phyloP scores from a whole-genome alignment of 2,888 invertebrate genomes.

The Metallyticus violacea region DNA sequence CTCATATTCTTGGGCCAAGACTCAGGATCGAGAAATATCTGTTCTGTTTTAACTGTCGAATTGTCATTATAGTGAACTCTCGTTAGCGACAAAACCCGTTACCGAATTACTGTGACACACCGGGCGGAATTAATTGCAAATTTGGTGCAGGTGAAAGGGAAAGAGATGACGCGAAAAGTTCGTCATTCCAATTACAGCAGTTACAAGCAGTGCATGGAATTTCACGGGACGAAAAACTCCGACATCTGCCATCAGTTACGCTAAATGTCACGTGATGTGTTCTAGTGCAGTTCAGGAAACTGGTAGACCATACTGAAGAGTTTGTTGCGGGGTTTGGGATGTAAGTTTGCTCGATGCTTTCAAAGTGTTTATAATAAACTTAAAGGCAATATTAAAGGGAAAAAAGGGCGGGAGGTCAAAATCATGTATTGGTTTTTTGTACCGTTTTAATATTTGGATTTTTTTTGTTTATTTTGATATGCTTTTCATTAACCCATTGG shows the following conservation, averaged over 20 bases:
- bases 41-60: background rate
- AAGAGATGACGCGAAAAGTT: background rate
- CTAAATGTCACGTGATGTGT: background rate
- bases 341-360: too few species aligned
- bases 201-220: background rate
- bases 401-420: too few species aligned
- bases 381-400: too few species aligned
- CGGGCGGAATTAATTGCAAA: background rate
- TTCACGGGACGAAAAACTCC: background rate
- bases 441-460: too few species aligned
- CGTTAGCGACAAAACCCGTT: background rate
- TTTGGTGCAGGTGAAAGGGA: background rate
- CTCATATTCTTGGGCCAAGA: too few species aligned
- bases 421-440: too few species aligned
- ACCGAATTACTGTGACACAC: background rate
- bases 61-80: background rate
- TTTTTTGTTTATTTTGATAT: too few species aligned
- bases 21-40: too few species aligned
- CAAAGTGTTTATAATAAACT: too few species aligned
- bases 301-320: too few species aligned
- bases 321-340: too few species aligned
- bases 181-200: background rate
- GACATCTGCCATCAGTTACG: background rate
- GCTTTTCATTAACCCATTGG: too few species aligned
- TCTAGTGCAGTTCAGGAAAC: background rate